Conservation (phyloP, 2,113 vertebrate species). For the Phyllostomus hastatus region DNA sequence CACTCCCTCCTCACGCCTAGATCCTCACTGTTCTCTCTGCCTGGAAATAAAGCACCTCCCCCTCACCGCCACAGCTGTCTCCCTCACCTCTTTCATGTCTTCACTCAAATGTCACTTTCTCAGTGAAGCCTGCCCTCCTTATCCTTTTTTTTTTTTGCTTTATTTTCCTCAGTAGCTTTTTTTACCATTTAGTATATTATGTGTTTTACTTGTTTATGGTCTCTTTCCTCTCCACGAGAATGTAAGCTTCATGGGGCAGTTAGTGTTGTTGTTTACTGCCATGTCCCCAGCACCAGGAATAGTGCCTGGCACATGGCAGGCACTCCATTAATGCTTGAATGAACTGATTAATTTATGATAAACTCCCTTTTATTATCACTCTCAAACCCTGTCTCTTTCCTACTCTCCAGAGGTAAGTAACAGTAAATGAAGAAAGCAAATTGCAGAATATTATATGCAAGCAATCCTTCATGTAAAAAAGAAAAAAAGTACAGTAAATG, state of each 20-base stretch:
- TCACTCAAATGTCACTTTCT: background rate
- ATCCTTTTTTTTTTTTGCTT: background rate
- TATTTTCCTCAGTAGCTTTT: background rate
- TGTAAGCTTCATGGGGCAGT: background rate
- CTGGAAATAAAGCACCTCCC: background rate
- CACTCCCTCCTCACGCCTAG: background rate
- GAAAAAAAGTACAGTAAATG: background rate
- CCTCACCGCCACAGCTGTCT: background rate
- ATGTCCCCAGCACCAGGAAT: background rate
- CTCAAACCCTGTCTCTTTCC: background rate
- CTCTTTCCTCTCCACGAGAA: background rate
- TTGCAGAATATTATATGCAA: background rate
- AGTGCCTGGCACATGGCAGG: background rate
- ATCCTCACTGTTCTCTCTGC: background rate
- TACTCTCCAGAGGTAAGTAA: background rate
- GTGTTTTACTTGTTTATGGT: background rate
- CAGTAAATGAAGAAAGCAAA: conserved; percentile 6
- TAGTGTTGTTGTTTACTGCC: background rate
- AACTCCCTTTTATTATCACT: background rate
- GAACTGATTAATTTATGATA: background rate
- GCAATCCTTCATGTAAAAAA: background rate
- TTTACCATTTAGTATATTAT: background rate
- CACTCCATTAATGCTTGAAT: background rate
- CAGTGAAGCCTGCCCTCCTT: background rate
- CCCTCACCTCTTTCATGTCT: background rate